Evolutionary conservation across 2,888 invertebrate genomes (phyloP), one percentile per base, ranked within the genome.

Genomic region (Acanthosepion pharaonis): DNA sequence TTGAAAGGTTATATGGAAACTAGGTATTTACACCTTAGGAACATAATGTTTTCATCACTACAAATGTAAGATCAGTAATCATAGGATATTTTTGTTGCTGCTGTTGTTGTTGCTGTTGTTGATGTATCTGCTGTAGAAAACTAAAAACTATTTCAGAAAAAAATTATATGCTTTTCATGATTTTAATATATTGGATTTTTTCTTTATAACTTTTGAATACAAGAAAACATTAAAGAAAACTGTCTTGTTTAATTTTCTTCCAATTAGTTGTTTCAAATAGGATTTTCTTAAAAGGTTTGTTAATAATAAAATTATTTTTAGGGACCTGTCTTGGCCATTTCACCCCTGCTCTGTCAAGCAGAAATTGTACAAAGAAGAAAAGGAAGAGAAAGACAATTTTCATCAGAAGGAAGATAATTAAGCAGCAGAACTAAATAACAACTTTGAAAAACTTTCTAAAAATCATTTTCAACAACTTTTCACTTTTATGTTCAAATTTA

Each of bases 31-130:
- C 78, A 78, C n/a, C 78, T 78, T 78, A 15, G 33, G 78, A 33
- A 78, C 78, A 78, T 78, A 78, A 78, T 78, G n/a, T n/a, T 78
- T 78, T 78, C 15, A 78, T n/a, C 78, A 78, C n/a, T n/a, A 78
- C n/a, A 78, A 78, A n/a, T 78, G n/a, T 78, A 33, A n/a, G 33
- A 78, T 33, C 33, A 33, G 78, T 78, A n/a, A 78, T 78, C n/a
- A 78, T 9, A 78, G 23, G 18, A 59, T 23, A 59, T 59, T 59
- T 59, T 59, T 59, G 59, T 78, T 78, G 78, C 11, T 33, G 78
- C 5, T 78, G 78, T n/a, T 78, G 78, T n/a, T 78, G 78, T n/a
- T 78, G 78, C 18, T 78, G n/a, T 78, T 78, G 78, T n/a, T 78
- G 78, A 33, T 78, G 78, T 78, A 33, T n/a, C 18, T 78, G 78